A percentile compares a stretch with the other conserved stretches of the same genome.
Evolutionary conservation across 2,888 invertebrate genomes (phyloP).

Genomic region (Acleris laterana): DNA sequence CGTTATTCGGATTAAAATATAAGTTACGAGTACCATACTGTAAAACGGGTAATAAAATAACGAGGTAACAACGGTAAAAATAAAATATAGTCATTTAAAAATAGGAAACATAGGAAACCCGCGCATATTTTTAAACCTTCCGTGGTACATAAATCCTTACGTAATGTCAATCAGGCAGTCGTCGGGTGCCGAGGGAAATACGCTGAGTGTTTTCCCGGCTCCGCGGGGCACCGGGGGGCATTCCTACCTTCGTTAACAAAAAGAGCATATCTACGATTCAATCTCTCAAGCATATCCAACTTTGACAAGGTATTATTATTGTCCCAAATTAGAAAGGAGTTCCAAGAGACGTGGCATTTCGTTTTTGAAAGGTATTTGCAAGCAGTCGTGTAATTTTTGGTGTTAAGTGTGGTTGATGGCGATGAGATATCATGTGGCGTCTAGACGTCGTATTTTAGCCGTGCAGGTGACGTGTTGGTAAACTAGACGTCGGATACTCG

Average conservation of each 20-base stretch:
- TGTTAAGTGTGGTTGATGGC: slow-evolving; percentile 25
- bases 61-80: no score
- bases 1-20: no score
- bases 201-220: slow-evolving; percentile 49
- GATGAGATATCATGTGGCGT: slow-evolving; percentile 17
- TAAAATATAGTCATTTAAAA: no score
- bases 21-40: no score
- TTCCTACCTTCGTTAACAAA: background rate
- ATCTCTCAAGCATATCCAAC: no score
- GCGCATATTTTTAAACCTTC: background rate
- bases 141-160: slow-evolving; percentile 44
- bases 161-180: slow-evolving; percentile 51
- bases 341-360: no score
- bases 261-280: no score
- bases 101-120: no score
- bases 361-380: slow-evolving; percentile 2
- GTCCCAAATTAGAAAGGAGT: no score
- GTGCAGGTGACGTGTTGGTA: background rate
- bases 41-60: no score
- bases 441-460: slow-evolving; percentile 21
- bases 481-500: background rate
- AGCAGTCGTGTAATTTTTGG: slow-evolving; percentile 16
- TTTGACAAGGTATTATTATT: no score
- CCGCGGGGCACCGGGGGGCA: background rate
- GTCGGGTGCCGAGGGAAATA: slow-evolving; percentile 51